Percentiles rank a stretch among this genome's conserved stretches.
Conservation (phyloP, 2,888 invertebrate species). For the Dryococelus australis region DNA sequence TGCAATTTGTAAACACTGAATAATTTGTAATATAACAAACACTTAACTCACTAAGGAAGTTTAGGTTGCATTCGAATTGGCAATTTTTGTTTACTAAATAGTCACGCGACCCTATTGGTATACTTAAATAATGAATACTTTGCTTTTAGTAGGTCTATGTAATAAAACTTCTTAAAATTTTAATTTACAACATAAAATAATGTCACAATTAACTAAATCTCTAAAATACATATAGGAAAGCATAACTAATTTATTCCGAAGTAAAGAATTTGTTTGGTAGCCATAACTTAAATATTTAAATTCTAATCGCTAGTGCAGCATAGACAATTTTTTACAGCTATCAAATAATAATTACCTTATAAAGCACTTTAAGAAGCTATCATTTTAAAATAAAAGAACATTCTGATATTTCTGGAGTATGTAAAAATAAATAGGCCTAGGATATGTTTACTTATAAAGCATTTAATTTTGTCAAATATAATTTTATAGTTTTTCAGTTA, state of each 20-base stretch:
- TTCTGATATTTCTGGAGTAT: not conserved
- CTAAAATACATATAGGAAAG: not conserved
- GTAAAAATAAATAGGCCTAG: not conserved
- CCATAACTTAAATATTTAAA: not conserved
- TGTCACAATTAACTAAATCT: no score
- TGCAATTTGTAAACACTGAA: not conserved
- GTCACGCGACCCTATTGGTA: not conserved
- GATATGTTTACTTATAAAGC: not conserved
- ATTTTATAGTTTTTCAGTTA: no score
- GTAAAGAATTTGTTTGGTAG: not conserved
- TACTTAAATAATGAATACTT: not conserved
- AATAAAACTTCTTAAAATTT: no score
- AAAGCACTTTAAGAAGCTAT: not conserved
- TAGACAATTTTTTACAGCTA: not conserved
- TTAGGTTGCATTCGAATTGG: no score
- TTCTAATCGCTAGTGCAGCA: no score
- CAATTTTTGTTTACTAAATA: no score
- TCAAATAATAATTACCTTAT: not conserved
- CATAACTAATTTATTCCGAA: not conserved
- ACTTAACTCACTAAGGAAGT: no score
- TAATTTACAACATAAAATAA: no score
- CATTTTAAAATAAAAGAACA: not conserved
- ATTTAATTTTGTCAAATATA: not conserved
- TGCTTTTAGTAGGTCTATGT: not conserved
- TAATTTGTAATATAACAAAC: no score